phyloP scores from a whole-genome alignment of 2,888 invertebrate species.

The Drosophila longiperda region DNA sequence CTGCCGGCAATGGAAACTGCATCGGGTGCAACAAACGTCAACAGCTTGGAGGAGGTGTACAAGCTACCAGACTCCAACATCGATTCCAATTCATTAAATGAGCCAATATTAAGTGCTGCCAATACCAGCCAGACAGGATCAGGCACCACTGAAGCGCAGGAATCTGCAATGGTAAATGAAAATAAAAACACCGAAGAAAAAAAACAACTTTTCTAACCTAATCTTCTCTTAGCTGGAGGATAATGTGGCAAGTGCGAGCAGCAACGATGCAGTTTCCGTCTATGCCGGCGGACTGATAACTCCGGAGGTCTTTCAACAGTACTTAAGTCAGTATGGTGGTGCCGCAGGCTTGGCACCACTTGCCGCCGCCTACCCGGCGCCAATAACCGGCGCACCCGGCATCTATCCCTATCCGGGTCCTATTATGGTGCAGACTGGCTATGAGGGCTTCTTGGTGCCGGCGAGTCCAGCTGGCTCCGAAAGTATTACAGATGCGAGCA shows the following conservation, averaged over 20 bases:
- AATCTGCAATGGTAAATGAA: constrained; percentile 48
- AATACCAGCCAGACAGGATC: constrained; percentile 30
- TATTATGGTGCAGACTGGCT: constrained; percentile 84
- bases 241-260: constrained; percentile 68
- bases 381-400: constrained; percentile 57
- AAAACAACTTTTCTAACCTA: background rate
- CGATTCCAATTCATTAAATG: constrained; percentile 20
- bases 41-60: constrained; percentile 62
- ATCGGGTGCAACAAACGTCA: constrained; percentile 34
- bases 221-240: constrained; percentile 58
- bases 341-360: constrained; percentile 65
- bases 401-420: constrained; percentile 80
- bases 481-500: constrained; percentile 38
- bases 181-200: background rate
- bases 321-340: constrained; percentile 81
- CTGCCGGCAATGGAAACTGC: constrained; percentile 60
- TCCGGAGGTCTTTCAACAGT: constrained; percentile 83
- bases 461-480: constrained; percentile 34
- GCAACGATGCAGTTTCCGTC: constrained; percentile 75
- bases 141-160: constrained; percentile 23
- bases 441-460: constrained; percentile 85
- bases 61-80: constrained; percentile 53
- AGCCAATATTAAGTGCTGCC: constrained; percentile 4
- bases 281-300: constrained; percentile 79
- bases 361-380: constrained; percentile 63